These are phyloP conservation scores for Meles meles DNA, from an alignment of 2,113 vertebrate species.

Conservation along the genomic window DNA sequence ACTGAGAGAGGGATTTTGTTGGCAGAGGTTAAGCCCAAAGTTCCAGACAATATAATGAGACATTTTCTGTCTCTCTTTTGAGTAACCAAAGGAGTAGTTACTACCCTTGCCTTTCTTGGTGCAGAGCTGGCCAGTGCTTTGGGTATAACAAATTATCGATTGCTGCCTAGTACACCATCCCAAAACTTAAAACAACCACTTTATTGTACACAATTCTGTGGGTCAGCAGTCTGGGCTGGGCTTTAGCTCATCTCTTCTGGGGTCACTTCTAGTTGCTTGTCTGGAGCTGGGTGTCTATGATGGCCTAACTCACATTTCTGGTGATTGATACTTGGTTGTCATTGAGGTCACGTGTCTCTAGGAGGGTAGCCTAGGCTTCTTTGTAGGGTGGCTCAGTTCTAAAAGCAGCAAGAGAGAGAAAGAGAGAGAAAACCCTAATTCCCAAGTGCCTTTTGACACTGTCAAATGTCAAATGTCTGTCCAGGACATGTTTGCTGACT, in stretches of 20 bases:
- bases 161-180: background rate
- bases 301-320: background rate
- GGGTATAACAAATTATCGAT: background rate
- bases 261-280: background rate
- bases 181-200: background rate
- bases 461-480: too few relatives aligned
- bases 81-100: background rate
- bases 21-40: background rate
- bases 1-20: background rate
- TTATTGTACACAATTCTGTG: background rate
- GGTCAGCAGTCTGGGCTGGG: background rate
- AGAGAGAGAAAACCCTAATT: background rate
- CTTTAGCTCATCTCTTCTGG: background rate
- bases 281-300: background rate
- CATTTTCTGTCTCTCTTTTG: background rate
- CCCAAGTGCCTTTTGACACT: background rate
- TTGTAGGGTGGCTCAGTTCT: background rate
- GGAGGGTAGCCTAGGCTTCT: background rate
- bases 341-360: background rate
- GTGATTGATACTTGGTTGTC: background rate
- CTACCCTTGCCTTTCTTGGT: background rate
- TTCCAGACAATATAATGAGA: background rate
- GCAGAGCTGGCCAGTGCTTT: background rate
- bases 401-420: background rate
- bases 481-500: background rate